phyloP scores from a whole-genome alignment of 2,113 vertebrate genomes.

The Oenanthe oenanthe region DNA sequence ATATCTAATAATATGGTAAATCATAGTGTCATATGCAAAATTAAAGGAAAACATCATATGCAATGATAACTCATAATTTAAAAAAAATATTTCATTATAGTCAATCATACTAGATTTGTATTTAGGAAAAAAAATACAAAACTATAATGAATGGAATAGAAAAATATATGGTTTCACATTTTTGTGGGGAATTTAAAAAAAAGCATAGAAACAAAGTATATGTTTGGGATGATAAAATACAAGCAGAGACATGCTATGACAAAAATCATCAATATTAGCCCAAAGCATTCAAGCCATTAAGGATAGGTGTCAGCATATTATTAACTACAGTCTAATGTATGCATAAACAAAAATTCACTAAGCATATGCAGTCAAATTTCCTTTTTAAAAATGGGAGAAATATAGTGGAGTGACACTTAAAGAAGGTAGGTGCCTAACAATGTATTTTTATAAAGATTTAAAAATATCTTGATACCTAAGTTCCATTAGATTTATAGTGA shows the following conservation, averaged over 20 bases:
- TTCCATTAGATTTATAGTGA: accelerated
- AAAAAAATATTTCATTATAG: not conserved
- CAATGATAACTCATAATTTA: not conserved
- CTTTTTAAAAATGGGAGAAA: not conserved
- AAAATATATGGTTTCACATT: not conserved
- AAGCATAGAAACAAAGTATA: not conserved
- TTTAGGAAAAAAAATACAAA: not conserved
- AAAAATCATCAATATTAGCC: not conserved
- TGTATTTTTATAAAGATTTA: not conserved
- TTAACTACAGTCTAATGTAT: not conserved
- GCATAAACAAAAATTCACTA: not conserved
- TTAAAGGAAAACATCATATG: not conserved
- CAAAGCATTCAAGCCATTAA: not conserved
- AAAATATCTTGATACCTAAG: not conserved
- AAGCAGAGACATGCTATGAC: not conserved
- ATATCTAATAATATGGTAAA: not conserved
- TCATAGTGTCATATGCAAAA: not conserved
- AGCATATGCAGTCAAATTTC: not conserved
- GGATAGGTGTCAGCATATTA: not conserved
- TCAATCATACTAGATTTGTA: not conserved
- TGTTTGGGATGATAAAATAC: not conserved
- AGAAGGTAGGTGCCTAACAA: not conserved
- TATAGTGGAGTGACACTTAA: not conserved
- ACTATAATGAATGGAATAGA: not conserved
- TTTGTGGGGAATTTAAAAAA: not conserved